Base-by-base conservation (phyloP, 23 tunicate species). In the Diplosoma virens region DNA sequence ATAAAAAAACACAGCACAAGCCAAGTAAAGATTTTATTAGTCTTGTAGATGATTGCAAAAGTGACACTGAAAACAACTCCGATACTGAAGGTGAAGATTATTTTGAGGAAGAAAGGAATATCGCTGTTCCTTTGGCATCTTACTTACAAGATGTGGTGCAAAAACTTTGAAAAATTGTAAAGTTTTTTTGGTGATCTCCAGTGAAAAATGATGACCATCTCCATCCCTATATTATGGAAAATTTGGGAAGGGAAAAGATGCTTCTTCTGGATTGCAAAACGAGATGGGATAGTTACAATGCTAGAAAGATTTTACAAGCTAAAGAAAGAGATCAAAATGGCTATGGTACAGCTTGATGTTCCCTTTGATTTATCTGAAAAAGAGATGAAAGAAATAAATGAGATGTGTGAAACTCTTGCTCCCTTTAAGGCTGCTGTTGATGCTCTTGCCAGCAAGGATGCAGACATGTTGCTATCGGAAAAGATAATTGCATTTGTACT, bases 401-500 rank as follows among this genome's bases (percentile, higher is more conserved):
- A n/a, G n/a, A n/a, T n/a, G n/a, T n/a, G n/a, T n/a, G n/a, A n/a
- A n/a, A n/a, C n/a, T n/a, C n/a, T n/a, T n/a, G n/a, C n/a, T n/a
- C n/a, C n/a, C n/a, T n/a, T n/a, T n/a, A n/a, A n/a, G n/a, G n/a
- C n/a, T n/a, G n/a, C n/a, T n/a, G n/a, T n/a, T n/a, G n/a, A n/a
- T n/a, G n/a, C n/a, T n/a, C n/a, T n/a, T n/a, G n/a, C n/a, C n/a
- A n/a, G n/a, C n/a, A n/a, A n/a, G n/a, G n/a, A n/a, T n/a, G n/a
- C n/a, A n/a, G n/a, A 74, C 67, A 24, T 73, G 63, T 52, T 73
- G 63, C 36, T 73, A 73, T 50, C 67, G 24, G 79, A 73, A 53
- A 52, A 73, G 47, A 52, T 73, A 24, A 73, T 73, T 53, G 79
- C 79, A 52, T 73, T 73, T 52, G 36, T 52, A 16, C 53, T 52